Evolutionary conservation across 2,888 invertebrate genomes (phyloP), one percentile per base, ranked within the genome.

Genomic region (Gastracanthus pulcherrimus): DNA sequence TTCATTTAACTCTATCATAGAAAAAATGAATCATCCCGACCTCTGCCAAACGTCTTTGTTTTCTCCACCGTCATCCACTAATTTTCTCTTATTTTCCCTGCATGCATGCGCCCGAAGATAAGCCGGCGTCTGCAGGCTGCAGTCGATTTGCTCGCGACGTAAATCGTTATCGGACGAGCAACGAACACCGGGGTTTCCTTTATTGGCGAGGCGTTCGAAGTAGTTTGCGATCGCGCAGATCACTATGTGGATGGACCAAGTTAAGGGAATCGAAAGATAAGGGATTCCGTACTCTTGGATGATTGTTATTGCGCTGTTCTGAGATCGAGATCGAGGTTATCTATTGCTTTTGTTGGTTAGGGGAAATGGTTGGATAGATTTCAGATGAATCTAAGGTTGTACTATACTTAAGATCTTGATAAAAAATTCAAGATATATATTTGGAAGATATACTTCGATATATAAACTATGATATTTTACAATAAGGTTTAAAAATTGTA

Each of bases 81-180:
- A 6, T n/a, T n/a, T n/a, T n/a, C n/a, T n/a, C 11, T 19, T 64
- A 19, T 51, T 75, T 36, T 29, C 31, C 31, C 36, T 7, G 45
- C 29, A 31, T 0, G 38, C 7, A 36, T 7, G 29, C 60, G 41
- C 9, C 23, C 38, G 4, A 13, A 71, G 70, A 77, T 77, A 71
- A 77, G 64, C 2, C 16, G 62, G 34, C 16, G 34, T n/a, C 51
- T 51, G 64, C 71, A 31, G 60, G 51, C 48, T 45, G 51, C 23
- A 29, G 60, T 31, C 60, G 60, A 60, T 69, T 76, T 66, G 41
- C 45, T 67, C 34, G 76, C 2, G 62, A 71, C 64, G 62, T 76
- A 76, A 81, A 81, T 81, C 76, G 76, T 36, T 76, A 76, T 76
- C 81, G 55, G 71, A 34, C n/a, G 23, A 51, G 23, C 23, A 66